Base-by-base conservation (phyloP, 2,113 vertebrate genomes). In the Atherinomorus stipes region DNA sequence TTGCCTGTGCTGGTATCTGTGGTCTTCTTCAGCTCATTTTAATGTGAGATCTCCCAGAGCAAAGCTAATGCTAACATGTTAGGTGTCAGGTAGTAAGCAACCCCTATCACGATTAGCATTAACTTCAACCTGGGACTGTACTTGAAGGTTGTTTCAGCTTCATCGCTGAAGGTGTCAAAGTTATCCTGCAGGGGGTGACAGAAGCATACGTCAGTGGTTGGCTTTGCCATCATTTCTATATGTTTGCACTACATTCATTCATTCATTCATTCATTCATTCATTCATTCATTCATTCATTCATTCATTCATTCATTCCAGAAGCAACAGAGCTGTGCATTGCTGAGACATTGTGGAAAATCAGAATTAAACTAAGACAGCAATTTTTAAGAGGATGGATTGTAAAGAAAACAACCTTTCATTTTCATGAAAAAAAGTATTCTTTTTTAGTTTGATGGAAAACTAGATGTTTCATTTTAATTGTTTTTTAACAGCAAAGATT, bases 51-150 rank as follows among this genome's bases (percentile, higher is more conserved):
- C 8, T 83, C 85, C 89, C 90, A 90, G 44, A 66, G 76, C 91
- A 85, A 91, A 90, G 83, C 70, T 93, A 95, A 95, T 94, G 94
- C 94, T 95, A 94, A 92, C 88, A 85, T 91, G 89, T 72, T 90
- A 95, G 93, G 94, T 89, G 94, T 92, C 78, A 58, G 42, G 0
- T 15, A 38, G 3, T 56, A 58, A 65, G 86, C 85, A 93, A 94
- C 94, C 93, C 94, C 94, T 95, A 95, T 95, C 94, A 95, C 94
- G 91, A 94, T 94, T 95, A 95, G 94, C 94, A 95, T 95, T 95
- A 95, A 94, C 81, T 82, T 92, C 89, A 91, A 83, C 84, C 78
- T 84, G 92, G 79, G 90, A 85, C 64, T 23, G 8, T 11, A 54
- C 38, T 28, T 34, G 38, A 38, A 1, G 23, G 51, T 12, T 11